A percentile compares a stretch with the other conserved stretches of the same genome.
Evolutionary conservation across 2,113 vertebrate genomes (phyloP).

Genomic region (Bucco capensis): DNA sequence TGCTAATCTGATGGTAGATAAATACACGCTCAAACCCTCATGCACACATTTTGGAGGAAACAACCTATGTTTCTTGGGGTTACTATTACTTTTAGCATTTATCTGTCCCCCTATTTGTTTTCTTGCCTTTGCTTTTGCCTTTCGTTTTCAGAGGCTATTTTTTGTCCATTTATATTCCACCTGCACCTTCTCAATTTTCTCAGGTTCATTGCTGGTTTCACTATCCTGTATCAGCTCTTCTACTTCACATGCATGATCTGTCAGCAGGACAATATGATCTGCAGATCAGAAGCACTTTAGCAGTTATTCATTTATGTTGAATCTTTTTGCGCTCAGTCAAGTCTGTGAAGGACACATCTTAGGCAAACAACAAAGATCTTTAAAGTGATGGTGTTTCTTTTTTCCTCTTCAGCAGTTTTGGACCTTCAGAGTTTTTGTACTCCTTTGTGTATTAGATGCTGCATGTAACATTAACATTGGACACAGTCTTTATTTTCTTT

Average conservation of each 20-base stretch:
- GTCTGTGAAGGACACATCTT: constrained; percentile 18
- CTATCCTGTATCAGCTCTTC: neutral
- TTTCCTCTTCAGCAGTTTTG: neutral
- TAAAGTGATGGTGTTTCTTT: neutral
- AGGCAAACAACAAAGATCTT: neutral
- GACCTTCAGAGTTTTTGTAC: neutral
- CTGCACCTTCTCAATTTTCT: neutral
- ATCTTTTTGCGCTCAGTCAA: constrained; percentile 31
- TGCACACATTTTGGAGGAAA: neutral
- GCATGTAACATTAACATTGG: constrained; percentile 33
- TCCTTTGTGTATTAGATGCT: neutral
- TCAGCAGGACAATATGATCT: constrained; percentile 38
- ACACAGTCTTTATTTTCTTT: neutral
- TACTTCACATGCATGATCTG: constrained; percentile 29
- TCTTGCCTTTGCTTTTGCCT: neutral
- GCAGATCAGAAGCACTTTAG: constrained; percentile 23
- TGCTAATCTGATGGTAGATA: neutral
- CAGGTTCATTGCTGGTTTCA: constrained; percentile 31
- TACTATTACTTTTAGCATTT: neutral
- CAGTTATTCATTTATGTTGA: constrained; percentile 11
- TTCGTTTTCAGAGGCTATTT: neutral
- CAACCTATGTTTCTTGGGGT: neutral
- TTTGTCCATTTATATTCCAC: constrained; percentile 27
- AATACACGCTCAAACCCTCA: neutral
- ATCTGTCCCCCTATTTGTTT: neutral